These are phyloP conservation scores for Sander vitreus DNA, from an alignment of 2,113 vertebrate genomes.

Conservation along the genomic window DNA sequence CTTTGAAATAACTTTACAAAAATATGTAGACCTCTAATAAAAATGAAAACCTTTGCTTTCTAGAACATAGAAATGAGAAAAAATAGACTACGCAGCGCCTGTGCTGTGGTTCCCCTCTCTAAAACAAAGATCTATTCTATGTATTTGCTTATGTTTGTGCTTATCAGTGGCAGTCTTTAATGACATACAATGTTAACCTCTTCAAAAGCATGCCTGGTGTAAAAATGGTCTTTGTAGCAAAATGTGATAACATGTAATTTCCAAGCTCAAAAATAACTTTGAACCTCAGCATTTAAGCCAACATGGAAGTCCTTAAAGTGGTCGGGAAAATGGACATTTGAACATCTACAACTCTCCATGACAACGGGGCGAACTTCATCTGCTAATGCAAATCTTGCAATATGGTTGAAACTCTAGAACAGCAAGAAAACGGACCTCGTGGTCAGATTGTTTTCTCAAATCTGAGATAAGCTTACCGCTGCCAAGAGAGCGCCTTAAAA, in stretches of 20 bases:
- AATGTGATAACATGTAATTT: too few relatives aligned
- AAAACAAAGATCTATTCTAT: neutral
- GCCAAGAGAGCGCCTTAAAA: too few relatives aligned
- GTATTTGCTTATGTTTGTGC: neutral
- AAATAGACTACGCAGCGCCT: neutral
- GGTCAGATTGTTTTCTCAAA: too few relatives aligned
- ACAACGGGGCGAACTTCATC: neutral
- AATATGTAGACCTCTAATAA: neutral
- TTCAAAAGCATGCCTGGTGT: too few relatives aligned
- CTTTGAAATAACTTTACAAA: neutral
- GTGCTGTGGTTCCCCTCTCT: neutral
- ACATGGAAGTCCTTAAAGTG: too few relatives aligned
- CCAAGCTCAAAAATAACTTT: too few relatives aligned
- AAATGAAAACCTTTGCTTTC: neutral
- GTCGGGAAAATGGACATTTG: neutral
- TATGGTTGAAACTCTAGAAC: too few relatives aligned
- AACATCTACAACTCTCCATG: neutral
- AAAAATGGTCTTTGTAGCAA: too few relatives aligned
- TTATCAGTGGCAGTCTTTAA: neutral
- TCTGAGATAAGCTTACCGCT: too few relatives aligned
- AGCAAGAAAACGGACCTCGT: too few relatives aligned
- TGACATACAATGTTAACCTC: too few relatives aligned
- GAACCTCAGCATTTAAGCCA: too few relatives aligned
- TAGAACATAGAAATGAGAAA: neutral
- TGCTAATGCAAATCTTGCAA: neutral